Evolutionary conservation across 2,888 invertebrate genomes (phyloP).

Genomic region (Meghimatium bilineatum): DNA sequence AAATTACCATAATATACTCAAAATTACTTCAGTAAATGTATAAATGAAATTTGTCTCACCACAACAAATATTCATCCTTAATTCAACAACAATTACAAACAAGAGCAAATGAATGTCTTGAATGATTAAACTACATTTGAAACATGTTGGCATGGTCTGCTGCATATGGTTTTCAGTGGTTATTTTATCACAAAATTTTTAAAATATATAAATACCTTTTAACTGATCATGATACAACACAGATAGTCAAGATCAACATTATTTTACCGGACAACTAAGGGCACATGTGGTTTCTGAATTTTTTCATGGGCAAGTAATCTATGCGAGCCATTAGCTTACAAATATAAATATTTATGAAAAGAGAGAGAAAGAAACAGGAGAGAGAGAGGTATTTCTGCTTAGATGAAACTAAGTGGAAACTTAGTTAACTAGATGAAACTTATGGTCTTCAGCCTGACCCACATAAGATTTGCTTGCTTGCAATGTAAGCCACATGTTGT

Average conservation of each 20-base stretch:
- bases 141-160: background rate
- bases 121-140: background rate
- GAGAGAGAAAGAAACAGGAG: background rate
- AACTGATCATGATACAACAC: background rate
- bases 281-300: constrained; percentile 18
- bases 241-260: background rate
- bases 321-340: background rate
- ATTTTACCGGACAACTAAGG: background rate
- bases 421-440: too few species aligned
- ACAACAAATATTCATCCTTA: background rate
- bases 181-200: background rate
- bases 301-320: background rate
- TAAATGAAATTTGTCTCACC: background rate
- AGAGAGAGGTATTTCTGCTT: background rate
- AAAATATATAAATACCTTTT: background rate
- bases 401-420: background rate
- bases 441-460: background rate
- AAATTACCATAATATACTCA: too few species aligned
- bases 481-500: constrained; percentile 13
- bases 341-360: background rate
- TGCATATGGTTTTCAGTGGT: background rate
- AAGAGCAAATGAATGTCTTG: background rate
- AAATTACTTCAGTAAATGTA: too few species aligned
- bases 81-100: background rate
- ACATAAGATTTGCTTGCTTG: background rate